Evolutionary conservation across 2,888 invertebrate genomes (phyloP).

Genomic region (Ophion ellenae): DNA sequence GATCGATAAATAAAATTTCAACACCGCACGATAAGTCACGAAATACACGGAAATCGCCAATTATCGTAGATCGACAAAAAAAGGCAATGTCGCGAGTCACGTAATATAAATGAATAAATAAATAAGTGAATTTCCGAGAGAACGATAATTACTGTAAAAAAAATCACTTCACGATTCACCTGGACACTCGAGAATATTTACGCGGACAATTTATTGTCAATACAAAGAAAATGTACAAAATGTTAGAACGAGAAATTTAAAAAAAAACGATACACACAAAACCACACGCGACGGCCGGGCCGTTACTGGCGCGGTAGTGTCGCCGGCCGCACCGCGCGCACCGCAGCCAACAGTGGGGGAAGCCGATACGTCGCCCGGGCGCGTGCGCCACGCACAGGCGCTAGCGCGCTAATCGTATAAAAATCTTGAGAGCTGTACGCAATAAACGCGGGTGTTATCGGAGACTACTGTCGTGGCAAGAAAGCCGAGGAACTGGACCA

Average conservation of each 20-base stretch:
- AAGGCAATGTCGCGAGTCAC: not conserved
- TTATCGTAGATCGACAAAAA: not conserved
- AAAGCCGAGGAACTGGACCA: conserved; percentile 61
- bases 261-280: conserved; percentile 1
- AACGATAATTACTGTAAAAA: not conserved
- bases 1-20: not conserved
- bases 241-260: conserved; percentile 3
- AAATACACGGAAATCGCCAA: not conserved
- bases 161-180: not conserved
- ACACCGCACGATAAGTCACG: not conserved
- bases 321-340: not conserved
- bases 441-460: conserved; percentile 61
- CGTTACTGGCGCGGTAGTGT: conserved; percentile 28
- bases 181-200: not conserved
- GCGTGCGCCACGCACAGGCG: conserved; percentile 23
- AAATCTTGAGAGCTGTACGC: conserved; percentile 22
- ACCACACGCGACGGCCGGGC: conserved; percentile 43
- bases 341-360: conserved; percentile 12
- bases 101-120: not conserved
- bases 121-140: not conserved
- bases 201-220: not conserved
- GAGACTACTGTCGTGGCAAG: conserved; percentile 63
- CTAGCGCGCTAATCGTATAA: conserved; percentile 25
- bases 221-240: not conserved
- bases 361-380: conserved; percentile 6